Conservation (phyloP, 2,113 vertebrate genomes). For the Chelonoidis abingdonii region DNA sequence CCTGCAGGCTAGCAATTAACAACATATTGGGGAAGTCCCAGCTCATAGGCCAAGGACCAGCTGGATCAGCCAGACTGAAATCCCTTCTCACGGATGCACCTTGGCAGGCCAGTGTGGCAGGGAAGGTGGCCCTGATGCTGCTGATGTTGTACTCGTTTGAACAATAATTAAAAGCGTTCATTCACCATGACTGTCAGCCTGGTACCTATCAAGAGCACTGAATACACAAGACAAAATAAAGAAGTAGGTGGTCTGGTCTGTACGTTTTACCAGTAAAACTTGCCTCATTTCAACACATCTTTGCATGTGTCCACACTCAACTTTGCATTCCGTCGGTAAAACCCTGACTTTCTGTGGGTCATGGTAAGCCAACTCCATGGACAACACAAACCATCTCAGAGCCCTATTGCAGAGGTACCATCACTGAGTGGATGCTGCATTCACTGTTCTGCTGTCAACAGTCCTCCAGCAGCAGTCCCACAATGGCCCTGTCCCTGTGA, state of each 20-base stretch:
- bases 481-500: not conserved
- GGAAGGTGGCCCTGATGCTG: not conserved
- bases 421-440: not conserved
- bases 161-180: not conserved
- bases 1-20: not conserved
- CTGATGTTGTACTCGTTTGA: not conserved
- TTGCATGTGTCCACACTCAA: not conserved
- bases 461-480: not conserved
- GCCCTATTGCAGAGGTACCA: not conserved
- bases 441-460: not conserved
- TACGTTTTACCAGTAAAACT: not conserved
- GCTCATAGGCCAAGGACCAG: not conserved
- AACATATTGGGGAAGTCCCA: not conserved
- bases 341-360: too few species aligned
- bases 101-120: not conserved
- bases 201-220: not conserved
- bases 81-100: not conserved
- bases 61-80: not conserved
- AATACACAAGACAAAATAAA: not conserved
- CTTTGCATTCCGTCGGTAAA: not conserved
- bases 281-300: not conserved
- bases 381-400: not conserved
- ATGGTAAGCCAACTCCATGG: too few species aligned
- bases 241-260: not conserved
- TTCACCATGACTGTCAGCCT: not conserved